These are phyloP conservation scores for Melierax canorus DNA, from an alignment of 2,113 vertebrate genomes.

Conservation along the genomic window DNA sequence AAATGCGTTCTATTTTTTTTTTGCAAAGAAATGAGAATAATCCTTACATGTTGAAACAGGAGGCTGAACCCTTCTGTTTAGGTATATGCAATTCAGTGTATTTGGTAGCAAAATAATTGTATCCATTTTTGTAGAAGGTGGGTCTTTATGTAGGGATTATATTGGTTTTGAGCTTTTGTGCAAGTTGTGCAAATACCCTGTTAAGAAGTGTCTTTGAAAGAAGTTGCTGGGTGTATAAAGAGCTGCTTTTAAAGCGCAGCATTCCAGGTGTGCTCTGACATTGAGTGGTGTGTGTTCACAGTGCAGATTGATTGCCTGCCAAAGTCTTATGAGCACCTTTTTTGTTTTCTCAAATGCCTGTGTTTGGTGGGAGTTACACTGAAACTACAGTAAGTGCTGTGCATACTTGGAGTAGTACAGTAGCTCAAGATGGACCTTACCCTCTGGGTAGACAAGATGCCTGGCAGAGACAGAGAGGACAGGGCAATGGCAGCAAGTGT, in stretches of 20 bases:
- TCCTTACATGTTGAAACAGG: not conserved
- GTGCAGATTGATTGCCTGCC: not conserved
- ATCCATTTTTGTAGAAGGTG: not conserved
- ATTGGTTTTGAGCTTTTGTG: not conserved
- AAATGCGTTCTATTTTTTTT: not conserved
- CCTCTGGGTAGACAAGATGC: not conserved
- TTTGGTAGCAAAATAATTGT: not conserved
- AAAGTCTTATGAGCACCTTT: not conserved
- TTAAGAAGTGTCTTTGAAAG: not conserved
- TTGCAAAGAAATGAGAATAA: not conserved
- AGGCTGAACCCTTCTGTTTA: not conserved
- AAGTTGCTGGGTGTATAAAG: not conserved
- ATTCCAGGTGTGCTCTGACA: not conserved
- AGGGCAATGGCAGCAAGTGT: not conserved
- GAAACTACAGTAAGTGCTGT: rapidly evolving
- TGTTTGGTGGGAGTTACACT: not conserved
- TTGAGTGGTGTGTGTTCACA: not conserved
- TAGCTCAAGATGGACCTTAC: not conserved
- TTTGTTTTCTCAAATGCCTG: not conserved
- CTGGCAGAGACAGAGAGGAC: not conserved
- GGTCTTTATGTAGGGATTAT: not conserved
- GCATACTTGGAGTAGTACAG: not conserved
- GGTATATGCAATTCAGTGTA: not conserved
- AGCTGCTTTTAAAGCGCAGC: rapidly evolving
- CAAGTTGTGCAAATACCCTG: not conserved